Evolutionary conservation across 2,888 invertebrate genomes (phyloP).

Genomic region (Drosophila sordidula): DNA sequence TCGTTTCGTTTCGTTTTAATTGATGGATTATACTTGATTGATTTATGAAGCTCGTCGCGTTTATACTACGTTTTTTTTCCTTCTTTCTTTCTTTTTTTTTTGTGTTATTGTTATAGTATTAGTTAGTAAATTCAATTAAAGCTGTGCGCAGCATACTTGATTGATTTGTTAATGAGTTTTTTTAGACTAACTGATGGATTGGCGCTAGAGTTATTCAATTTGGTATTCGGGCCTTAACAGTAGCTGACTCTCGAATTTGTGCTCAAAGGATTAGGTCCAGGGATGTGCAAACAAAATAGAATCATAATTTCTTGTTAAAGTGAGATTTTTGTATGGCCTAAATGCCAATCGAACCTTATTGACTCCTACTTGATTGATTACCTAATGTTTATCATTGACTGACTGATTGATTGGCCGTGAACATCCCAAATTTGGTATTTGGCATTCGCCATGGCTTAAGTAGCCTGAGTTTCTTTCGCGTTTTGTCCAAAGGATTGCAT

Average conservation of each 20-base stretch:
- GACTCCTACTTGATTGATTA: not conserved
- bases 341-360: not conserved
- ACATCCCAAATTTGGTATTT: not conserved
- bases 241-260: not conserved
- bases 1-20: constrained; percentile 47
- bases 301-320: not conserved
- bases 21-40: constrained; percentile 68
- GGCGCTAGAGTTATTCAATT: not conserved
- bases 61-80: not conserved
- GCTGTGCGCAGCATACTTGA: constrained; percentile 41
- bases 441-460: not conserved
- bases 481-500: not conserved
- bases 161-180: constrained; percentile 51
- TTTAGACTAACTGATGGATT: constrained; percentile 39
- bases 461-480: not conserved
- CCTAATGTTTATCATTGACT: not conserved
- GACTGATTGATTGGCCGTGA: constrained; percentile 1
- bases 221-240: not conserved
- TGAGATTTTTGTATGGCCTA: not conserved
- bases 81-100: no score
- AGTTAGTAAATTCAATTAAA: constrained; percentile 40
- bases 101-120: not conserved
- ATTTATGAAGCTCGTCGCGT: constrained; percentile 54
- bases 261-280: not conserved
- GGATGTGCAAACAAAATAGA: not conserved